Evolutionary conservation across 2,888 invertebrate genomes (phyloP), one percentile per base, ranked within the genome.

Genomic region (Erpobdella octoculata): DNA sequence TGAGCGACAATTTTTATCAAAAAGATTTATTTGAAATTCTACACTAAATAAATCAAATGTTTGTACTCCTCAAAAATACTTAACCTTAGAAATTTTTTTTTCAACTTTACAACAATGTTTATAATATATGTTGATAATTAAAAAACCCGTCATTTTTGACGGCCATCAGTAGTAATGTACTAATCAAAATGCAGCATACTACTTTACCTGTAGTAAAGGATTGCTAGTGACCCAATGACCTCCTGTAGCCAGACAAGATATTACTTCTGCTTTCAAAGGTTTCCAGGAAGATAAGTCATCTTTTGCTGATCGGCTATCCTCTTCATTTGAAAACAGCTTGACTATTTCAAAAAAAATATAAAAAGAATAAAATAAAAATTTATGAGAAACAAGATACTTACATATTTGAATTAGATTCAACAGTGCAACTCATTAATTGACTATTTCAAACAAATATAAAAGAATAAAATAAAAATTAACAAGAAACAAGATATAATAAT

Each of bases 141-240:
- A 21, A 5, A 53, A 53, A 21, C 53, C 21, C 8, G 1, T n/a
- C 53, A 25, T 18, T 8, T 25, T 4, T 18, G 1, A 53, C 2
- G 15, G 1, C 8, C 8, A 25, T 53, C 8, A 25, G 53, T 5
- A 2, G 4, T 48, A 48, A 48, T 25, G 28, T 15, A 9, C n/a
- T n/a, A n/a, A n/a, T n/a, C n/a, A n/a, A n/a, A n/a, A n/a, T n/a
- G n/a, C n/a, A n/a, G n/a, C n/a, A n/a, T n/a, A n/a, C n/a, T 53
- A 12, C 77, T 21, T 71, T 5, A 84, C 85, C 82, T 85, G 85
- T 2, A 85, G 78, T 76, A 83, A 79, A 53, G 80, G 76, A 72
- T 83, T 82, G 21, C 81, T 81, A n/a, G 85, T 85, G 64, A 85
- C 79, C 85, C 84, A 85, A 71, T 82, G 80, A 12, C 84, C 85